Base-by-base conservation (phyloP, 64 coral and sea anemone genomes). In the Pocillopora damicornis region DNA sequence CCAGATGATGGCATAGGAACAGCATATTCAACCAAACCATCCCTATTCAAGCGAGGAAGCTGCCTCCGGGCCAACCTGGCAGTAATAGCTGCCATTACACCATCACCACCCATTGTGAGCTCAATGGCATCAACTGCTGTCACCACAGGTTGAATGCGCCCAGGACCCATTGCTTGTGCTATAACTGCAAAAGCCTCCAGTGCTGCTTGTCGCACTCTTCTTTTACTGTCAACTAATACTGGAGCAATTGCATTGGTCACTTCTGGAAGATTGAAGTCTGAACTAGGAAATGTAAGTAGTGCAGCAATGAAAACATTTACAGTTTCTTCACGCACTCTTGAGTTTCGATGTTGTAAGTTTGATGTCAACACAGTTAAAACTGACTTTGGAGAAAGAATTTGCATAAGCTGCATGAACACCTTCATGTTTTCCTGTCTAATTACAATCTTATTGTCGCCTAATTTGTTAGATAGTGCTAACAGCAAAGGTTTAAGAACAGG, bases 401-500 rank as follows among this genome's bases (percentile, higher is more conserved):
- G 97, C 93, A 99, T 99, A 16, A 99, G 88, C 26, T 99, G 90
- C 93, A 95, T 99, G 20, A 99, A 79, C 73, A 99, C 97, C 69
- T 93, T 95, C 97, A 99, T 99, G 80, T 99, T 99, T 86, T 95
- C 93, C 66, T 99, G 97, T 56, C 93, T 88, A 60, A 99, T 99
- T n/a, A 99, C 97, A 93, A 93, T 99, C 81, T 99, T 99, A 66
- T 99, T 99, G 67, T 99, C 97, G 79, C 97, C 97, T 30, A 95
- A 79, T 81, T 93, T 99, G 69, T 94, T 99, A 71, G 93, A 79
- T 12, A 99, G 74, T 74, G 93, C 82, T 76, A 75, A 79, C 5
- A 99, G 90, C 62, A 99, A 88, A 25, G 79, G 87, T 73, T 99
- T 90, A 0, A 99, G 82, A 80, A 99, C 89, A 74, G 97, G 97